Conservation (phyloP, 2,888 invertebrate species). For the Cylloceria caligata region DNA sequence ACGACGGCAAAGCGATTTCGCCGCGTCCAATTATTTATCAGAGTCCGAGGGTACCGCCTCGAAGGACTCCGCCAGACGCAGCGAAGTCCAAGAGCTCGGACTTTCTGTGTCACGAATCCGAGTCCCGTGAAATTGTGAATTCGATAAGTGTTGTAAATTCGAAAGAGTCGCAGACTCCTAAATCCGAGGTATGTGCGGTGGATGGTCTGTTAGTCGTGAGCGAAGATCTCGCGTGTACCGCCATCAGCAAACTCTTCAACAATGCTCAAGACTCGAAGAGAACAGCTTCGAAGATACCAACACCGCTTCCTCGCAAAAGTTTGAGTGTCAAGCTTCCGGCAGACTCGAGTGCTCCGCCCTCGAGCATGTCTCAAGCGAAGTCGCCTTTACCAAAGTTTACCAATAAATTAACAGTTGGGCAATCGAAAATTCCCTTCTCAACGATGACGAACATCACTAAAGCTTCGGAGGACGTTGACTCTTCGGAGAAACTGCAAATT, state of each 20-base stretch:
- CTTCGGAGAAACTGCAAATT: slow-evolving; percentile 39
- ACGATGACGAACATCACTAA: slow-evolving; percentile 47
- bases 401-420: slow-evolving; percentile 67
- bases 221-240: neutral
- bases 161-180: slow-evolving; percentile 2
- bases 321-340: slow-evolving; percentile 68
- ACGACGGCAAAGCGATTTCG: slow-evolving; percentile 34
- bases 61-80: slow-evolving; percentile 77
- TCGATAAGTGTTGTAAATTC: neutral
- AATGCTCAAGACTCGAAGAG: slow-evolving; percentile 62
- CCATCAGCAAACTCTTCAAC: slow-evolving; percentile 1
- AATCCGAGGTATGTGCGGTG: neutral
- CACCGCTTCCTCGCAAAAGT: slow-evolving; percentile 80
- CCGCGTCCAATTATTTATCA: slow-evolving; percentile 79
- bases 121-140: neutral
- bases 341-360: slow-evolving; percentile 65
- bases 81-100: neutral
- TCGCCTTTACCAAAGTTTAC: slow-evolving; percentile 55
- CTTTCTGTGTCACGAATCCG: neutral
- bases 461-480: slow-evolving; percentile 17
- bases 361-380: slow-evolving; percentile 4
- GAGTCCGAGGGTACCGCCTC: slow-evolving; percentile 80
- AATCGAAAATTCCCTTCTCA: slow-evolving; percentile 67
- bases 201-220: slow-evolving; percentile 4
- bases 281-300: slow-evolving; percentile 81